Evolutionary conservation across 2,113 vertebrate genomes (phyloP).

Genomic region (Trochalopteron elliotii): DNA sequence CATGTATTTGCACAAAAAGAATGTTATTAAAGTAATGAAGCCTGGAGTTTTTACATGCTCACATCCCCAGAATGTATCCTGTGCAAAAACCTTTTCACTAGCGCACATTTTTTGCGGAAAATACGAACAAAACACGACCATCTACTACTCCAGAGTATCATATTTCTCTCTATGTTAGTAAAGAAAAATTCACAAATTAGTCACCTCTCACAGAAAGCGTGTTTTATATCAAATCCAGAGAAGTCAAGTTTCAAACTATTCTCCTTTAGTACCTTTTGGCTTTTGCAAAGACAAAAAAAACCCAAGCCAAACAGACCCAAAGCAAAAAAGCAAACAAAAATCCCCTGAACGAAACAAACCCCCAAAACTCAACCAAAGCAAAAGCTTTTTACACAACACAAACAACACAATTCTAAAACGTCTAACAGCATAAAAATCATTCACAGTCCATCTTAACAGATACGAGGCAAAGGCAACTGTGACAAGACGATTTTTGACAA

Average conservation of each 20-base stretch:
- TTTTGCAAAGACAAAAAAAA: neutral
- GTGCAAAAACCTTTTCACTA: neutral
- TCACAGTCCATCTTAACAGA: neutral
- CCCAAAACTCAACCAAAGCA: neutral
- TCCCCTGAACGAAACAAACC: neutral
- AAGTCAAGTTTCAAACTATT: neutral
- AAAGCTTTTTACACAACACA: neutral
- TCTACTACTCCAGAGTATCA: neutral
- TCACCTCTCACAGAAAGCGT: neutral
- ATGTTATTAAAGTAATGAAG: neutral
- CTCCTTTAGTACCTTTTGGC: neutral
- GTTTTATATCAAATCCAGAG: neutral
- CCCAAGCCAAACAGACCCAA: neutral
- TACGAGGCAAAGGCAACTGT: neutral
- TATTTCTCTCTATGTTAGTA: neutral
- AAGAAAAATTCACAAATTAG: neutral
- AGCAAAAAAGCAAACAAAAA: neutral
- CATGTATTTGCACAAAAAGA: neutral
- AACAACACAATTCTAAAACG: neutral
- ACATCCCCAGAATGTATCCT: neutral
- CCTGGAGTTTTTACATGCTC: neutral
- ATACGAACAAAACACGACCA: neutral
- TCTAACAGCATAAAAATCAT: neutral
- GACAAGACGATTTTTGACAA: conserved; percentile 56
- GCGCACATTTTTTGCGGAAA: neutral